Evolutionary conservation across 2,888 invertebrate genomes (phyloP).

Genomic region (Stenichneumon culpator): DNA sequence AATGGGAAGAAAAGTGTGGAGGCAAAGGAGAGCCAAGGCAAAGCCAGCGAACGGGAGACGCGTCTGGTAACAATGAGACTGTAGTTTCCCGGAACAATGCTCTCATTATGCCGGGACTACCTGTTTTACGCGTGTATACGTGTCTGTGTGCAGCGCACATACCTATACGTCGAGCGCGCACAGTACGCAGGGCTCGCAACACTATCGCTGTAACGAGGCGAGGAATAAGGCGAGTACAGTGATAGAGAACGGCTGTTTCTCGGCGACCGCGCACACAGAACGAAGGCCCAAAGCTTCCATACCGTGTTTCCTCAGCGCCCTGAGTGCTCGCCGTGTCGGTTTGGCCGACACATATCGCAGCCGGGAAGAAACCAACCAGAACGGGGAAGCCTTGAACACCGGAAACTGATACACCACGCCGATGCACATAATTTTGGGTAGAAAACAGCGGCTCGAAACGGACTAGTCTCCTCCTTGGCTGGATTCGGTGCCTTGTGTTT

Average conservation of each 20-base stretch:
- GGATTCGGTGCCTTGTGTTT: too few relatives aligned
- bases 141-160: constrained; percentile 71
- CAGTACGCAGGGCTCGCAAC: neutral
- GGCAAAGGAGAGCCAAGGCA: constrained; percentile 48
- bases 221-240: neutral
- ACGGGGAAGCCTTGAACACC: constrained; percentile 15
- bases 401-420: neutral
- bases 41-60: constrained; percentile 71
- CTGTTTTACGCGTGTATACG: constrained; percentile 43
- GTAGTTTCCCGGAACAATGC: constrained; percentile 84
- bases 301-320: constrained; percentile 5
- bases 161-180: constrained; percentile 70
- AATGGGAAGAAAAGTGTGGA: constrained; percentile 46
- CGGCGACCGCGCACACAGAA: constrained; percentile 26
- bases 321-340: neutral
- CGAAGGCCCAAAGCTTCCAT: constrained; percentile 13
- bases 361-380: neutral
- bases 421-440: neutral
- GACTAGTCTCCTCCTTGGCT: neutral
- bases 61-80: constrained; percentile 82
- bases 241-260: constrained; percentile 32
- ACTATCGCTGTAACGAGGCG: neutral
- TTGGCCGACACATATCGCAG: neutral
- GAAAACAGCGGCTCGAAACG: neutral
- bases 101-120: constrained; percentile 80